A percentile compares a stretch with the other conserved stretches of the same genome.
Evolutionary conservation across 2,113 vertebrate species (phyloP).

Genomic region (Corvus hawaiiensis): DNA sequence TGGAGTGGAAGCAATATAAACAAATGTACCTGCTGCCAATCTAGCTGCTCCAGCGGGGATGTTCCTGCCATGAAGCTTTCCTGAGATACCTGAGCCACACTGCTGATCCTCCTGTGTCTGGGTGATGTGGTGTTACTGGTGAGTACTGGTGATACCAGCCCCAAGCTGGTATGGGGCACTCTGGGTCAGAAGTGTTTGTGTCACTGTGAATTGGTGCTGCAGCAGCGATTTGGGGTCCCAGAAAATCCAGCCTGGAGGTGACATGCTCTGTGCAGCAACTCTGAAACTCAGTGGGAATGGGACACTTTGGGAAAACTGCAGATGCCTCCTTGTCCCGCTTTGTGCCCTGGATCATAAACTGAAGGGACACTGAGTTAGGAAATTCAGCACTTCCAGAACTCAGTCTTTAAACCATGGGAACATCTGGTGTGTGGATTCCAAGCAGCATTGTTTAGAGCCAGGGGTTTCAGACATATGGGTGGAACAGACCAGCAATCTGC

Average conservation of each 20-base stretch:
- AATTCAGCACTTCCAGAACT: not conserved
- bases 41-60: not conserved
- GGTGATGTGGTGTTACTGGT: not conserved
- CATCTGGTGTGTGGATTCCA: not conserved
- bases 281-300: not conserved
- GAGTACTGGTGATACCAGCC: not conserved
- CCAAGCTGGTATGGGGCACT: not conserved
- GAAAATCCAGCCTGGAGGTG: not conserved
- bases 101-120: not conserved
- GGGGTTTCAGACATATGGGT: not conserved
- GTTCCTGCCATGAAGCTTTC: not conserved
- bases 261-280: not conserved
- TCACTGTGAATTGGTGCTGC: not conserved
- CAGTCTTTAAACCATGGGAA: not conserved
- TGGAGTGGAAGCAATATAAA: not conserved
- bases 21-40: not conserved
- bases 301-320: not conserved
- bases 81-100: not conserved
- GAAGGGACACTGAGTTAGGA: not conserved
- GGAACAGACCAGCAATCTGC: not conserved
- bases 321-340: not conserved
- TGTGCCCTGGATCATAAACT: not conserved
- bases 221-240: not conserved
- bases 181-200: not conserved
- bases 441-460: not conserved